Evolutionary conservation across 1,140 invertebrate genomes (phyloP).

Genomic region (Pseudomyrmex dendroicus): DNA sequence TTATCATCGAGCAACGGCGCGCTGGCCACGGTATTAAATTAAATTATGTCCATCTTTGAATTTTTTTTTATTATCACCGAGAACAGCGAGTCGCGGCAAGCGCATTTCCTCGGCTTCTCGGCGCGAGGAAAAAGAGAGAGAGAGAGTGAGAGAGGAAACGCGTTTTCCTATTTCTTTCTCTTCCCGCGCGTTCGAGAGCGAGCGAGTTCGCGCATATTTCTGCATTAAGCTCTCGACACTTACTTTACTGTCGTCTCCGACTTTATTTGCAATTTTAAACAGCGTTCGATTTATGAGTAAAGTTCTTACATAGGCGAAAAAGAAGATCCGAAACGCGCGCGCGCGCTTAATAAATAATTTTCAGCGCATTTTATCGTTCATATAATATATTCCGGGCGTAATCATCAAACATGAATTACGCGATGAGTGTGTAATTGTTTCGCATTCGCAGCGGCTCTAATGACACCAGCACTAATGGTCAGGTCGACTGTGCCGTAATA

Average conservation of each 20-base stretch:
- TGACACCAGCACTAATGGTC: slow-evolving; percentile 39
- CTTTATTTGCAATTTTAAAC: slow-evolving; percentile 56
- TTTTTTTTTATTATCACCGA: slow-evolving; percentile 72
- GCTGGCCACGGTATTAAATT: slow-evolving; percentile 76
- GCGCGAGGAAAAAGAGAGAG: neutral
- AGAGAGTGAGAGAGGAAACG: neutral
- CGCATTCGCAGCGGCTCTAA: slow-evolving; percentile 21
- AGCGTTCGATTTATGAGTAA: slow-evolving; percentile 21
- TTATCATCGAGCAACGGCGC: slow-evolving; percentile 71
- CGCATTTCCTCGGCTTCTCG: slow-evolving; percentile 43
- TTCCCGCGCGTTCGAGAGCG: neutral
- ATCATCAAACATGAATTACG: slow-evolving; percentile 24
- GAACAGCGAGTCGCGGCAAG: slow-evolving; percentile 50
- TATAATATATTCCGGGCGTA: neutral
- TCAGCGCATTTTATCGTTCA: slow-evolving; percentile 27
- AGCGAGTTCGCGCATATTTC: slow-evolving; percentile 56
- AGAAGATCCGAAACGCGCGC: neutral
- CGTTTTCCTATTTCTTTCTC: slow-evolving; percentile 34
- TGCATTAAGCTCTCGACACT: slow-evolving; percentile 56
- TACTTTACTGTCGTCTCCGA: slow-evolving; percentile 30
- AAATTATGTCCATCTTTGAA: slow-evolving; percentile 73
- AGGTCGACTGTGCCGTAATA: slow-evolving; percentile 23
- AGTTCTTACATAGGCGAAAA: slow-evolving; percentile 35
- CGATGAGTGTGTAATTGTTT: slow-evolving; percentile 53
- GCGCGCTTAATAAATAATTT: slow-evolving; percentile 45